These are phyloP conservation scores for Mimumesa dahlbomi DNA, from an alignment of 2,888 invertebrate genomes.

Conservation along the genomic window DNA sequence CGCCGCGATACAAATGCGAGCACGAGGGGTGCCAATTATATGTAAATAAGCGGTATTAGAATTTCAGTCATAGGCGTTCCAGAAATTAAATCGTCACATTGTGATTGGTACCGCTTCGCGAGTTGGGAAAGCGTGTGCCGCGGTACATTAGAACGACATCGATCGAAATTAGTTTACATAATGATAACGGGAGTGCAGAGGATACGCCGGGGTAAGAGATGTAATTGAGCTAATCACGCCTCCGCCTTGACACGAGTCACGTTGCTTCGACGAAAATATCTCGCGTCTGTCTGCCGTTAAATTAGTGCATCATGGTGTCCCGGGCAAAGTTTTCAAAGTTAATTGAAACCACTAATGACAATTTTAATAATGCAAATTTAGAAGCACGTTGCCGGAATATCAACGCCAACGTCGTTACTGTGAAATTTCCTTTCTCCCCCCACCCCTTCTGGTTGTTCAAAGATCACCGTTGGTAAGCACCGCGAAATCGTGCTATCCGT, in stretches of 20 bases:
- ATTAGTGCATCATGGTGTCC: conserved; percentile 4
- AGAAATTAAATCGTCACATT: conserved; percentile 15
- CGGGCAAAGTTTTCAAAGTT: neutral
- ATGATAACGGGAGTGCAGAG: conserved; percentile 9
- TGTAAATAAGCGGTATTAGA: conserved; percentile 18
- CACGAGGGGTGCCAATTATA: conserved; percentile 14
- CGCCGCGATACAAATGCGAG: conserved; percentile 9
- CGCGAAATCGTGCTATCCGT: neutral
- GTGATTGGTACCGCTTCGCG: neutral
- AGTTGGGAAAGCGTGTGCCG: neutral
- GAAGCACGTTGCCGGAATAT: too few species aligned
- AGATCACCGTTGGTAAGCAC: neutral
- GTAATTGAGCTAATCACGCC: conserved; percentile 44
- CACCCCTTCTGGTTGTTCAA: too few species aligned
- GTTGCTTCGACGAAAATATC: conserved; percentile 41
- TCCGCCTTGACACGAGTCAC: conserved; percentile 45
- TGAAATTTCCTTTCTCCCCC: too few species aligned
- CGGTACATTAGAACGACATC: neutral
- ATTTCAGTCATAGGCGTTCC: conserved; percentile 1
- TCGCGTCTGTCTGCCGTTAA: conserved; percentile 38
- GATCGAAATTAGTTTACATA: conserved; percentile 20
- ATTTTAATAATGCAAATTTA: neutral
- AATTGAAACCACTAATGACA: neutral
- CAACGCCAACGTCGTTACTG: too few species aligned
- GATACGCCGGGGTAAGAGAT: neutral